These are phyloP conservation scores for Heterotis niloticus DNA, from an alignment of 2,113 vertebrate genomes.

Conservation along the genomic window DNA sequence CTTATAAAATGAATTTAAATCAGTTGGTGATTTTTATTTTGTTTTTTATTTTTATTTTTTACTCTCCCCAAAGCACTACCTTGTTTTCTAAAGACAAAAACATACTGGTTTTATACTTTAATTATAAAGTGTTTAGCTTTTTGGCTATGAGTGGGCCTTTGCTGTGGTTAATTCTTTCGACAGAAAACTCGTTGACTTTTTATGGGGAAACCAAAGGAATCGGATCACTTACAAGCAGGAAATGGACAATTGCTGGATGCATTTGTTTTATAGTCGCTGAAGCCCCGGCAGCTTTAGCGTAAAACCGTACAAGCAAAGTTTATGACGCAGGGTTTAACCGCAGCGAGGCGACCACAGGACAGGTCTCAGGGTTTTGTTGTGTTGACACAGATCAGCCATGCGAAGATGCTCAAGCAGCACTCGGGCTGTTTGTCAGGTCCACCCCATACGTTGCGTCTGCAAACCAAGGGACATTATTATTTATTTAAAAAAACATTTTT, in stretches of 20 bases:
- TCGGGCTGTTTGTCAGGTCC: neutral
- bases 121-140: neutral
- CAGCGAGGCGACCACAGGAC: neutral
- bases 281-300: neutral
- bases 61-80: neutral
- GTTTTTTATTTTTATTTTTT: too few species aligned
- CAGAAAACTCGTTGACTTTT: constrained; percentile 1
- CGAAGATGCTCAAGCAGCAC: neutral
- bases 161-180: neutral
- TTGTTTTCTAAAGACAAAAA: neutral
- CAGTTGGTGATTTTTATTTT: too few species aligned
- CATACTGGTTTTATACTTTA: constrained; percentile 4
- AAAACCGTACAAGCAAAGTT: neutral
- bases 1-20: constrained; percentile 15
- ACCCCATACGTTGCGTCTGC: neutral
- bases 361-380: neutral
- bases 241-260: neutral
- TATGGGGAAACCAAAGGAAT: neutral
- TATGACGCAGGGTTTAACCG: neutral
- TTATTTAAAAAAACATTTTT: too few species aligned
- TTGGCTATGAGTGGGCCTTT: neutral
- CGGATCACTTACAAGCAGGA: neutral
- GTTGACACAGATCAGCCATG: neutral
- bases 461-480: neutral
- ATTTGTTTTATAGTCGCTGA: constrained; percentile 5